Conservation (phyloP, 2,888 invertebrate species). For the Erebia epiphron region DNA sequence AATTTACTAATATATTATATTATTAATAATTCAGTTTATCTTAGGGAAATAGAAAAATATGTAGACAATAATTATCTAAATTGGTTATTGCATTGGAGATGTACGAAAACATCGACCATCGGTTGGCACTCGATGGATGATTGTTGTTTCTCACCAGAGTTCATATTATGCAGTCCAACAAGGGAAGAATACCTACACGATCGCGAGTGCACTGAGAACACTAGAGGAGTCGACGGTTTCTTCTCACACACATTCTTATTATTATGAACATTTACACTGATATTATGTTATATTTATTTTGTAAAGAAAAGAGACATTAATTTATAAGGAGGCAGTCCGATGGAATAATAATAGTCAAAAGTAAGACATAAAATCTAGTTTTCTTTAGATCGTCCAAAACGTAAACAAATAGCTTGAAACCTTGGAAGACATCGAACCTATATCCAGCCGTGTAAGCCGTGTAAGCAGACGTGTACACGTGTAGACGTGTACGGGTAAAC, state of each 20-base stretch:
- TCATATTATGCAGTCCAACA: constrained; percentile 7
- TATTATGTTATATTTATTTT: background rate
- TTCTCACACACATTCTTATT: constrained; percentile 2
- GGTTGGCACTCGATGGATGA: constrained; percentile 28
- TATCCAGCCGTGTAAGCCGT: too few species aligned
- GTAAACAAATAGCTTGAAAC: too few species aligned
- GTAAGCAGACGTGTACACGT: too few species aligned
- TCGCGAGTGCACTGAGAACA: constrained; percentile 39
- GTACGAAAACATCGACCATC: constrained; percentile 26
- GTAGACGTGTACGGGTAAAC: too few species aligned
- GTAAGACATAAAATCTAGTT: too few species aligned
- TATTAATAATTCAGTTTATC: constrained; percentile 34
- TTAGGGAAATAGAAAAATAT: constrained; percentile 43
- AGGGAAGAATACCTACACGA: constrained; percentile 37
- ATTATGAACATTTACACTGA: constrained; percentile 32
- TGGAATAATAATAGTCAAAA: constrained; percentile 12
- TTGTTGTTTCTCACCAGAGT: constrained; percentile 21
- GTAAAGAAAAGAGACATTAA: constrained; percentile 24
- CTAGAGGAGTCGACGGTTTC: background rate
- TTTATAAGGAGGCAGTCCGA: constrained; percentile 31
- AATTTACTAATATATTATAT: constrained; percentile 33
- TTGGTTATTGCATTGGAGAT: constrained; percentile 33
- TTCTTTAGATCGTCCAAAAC: too few species aligned
- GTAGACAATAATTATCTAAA: constrained; percentile 33
- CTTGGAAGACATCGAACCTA: too few species aligned